phyloP scores from a whole-genome alignment of 2,797 vertebrate species.

The Enteromius unitaeniatus region DNA sequence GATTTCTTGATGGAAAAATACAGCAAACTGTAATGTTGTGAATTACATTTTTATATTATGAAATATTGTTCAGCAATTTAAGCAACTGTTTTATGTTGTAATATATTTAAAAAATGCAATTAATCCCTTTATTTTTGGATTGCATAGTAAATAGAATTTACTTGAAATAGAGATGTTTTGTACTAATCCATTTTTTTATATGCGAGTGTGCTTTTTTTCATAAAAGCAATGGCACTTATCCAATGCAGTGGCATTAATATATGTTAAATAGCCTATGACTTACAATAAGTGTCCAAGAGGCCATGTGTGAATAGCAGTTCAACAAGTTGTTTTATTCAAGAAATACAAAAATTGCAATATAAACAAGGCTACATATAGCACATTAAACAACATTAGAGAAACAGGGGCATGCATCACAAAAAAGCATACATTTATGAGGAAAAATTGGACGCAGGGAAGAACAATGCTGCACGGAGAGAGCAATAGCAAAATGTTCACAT shows the following conservation, averaged over 20 bases:
- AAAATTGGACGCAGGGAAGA: slow-evolving; percentile 5
- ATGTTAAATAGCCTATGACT: background rate
- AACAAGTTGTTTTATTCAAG: background rate
- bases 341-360: background rate
- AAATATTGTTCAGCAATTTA: background rate
- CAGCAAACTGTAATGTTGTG: background rate
- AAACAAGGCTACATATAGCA: background rate
- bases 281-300: background rate
- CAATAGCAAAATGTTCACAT: background rate
- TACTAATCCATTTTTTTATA: background rate
- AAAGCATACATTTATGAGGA: background rate
- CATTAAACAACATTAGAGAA: background rate
- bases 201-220: too few species aligned
- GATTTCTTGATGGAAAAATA: background rate
- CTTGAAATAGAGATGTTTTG: background rate
- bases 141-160: background rate
- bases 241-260: background rate
- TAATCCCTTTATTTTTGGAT: background rate
- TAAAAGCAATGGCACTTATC: too few species aligned
- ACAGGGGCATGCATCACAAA: background rate
- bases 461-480: background rate
- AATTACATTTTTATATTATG: background rate
- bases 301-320: background rate
- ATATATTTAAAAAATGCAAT: background rate
- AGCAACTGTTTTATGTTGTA: background rate